These are phyloP conservation scores for Yoshiicerus persimilis DNA, from an alignment of 1,140 invertebrate species.

Conservation along the genomic window DNA sequence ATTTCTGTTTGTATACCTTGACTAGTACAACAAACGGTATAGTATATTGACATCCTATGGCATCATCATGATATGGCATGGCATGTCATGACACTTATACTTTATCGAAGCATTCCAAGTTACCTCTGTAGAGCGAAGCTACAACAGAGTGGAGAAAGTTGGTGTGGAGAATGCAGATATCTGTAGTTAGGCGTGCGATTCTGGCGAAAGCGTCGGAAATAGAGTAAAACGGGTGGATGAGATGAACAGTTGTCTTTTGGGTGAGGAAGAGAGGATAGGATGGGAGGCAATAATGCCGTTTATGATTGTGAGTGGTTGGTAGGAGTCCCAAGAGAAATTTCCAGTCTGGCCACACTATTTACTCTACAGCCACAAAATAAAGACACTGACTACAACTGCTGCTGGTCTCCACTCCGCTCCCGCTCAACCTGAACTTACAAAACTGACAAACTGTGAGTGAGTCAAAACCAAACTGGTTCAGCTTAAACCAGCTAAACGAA, in stretches of 20 bases:
- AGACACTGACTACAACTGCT: background rate
- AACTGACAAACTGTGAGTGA: background rate
- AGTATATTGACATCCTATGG: background rate
- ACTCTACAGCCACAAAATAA: conserved; percentile 21
- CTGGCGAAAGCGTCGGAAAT: background rate
- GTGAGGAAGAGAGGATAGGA: background rate
- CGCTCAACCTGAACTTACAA: background rate
- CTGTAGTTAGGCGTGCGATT: background rate
- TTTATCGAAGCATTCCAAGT: background rate
- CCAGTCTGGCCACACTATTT: conserved; percentile 24
- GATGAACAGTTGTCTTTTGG: background rate
- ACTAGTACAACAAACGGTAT: background rate
- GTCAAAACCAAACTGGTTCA: background rate
- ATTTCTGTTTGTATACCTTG: no score
- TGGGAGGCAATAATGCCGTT: conserved; percentile 12
- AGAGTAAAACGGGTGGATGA: background rate
- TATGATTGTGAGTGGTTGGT: conserved; percentile 6
- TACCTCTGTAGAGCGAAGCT: background rate
- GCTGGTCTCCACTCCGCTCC: background rate
- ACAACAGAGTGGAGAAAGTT: background rate
- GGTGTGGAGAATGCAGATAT: background rate
- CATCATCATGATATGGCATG: background rate
- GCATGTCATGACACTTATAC: background rate
- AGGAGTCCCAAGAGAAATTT: conserved; percentile 19
- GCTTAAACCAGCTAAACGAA: background rate